A percentile compares a stretch with the other conserved stretches of the same genome.
These are phyloP conservation scores for Tipula helvola DNA, from an alignment of 2,888 invertebrate genomes.

Conservation along the genomic window DNA sequence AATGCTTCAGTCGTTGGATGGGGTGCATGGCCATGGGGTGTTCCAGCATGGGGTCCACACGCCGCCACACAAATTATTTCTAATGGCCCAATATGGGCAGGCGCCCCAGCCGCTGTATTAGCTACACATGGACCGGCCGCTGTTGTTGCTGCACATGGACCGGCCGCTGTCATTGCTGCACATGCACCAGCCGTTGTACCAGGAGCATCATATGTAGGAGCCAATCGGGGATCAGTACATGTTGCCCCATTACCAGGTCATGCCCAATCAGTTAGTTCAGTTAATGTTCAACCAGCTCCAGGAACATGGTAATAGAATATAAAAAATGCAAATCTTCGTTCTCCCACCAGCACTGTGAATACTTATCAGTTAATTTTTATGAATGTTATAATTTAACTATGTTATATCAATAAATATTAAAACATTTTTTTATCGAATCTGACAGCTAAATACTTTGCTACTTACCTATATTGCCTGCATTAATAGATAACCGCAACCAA, in stretches of 20 bases:
- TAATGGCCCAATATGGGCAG: not conserved
- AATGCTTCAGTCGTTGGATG: not conserved
- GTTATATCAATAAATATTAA: not conserved
- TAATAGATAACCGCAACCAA: not conserved
- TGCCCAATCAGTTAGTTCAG: not conserved
- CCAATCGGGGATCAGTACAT: not conserved
- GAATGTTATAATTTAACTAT: not conserved
- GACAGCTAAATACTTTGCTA: not conserved
- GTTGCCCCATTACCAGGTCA: not conserved
- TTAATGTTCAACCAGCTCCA: not conserved
- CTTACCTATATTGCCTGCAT: not conserved
- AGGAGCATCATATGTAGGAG: not conserved
- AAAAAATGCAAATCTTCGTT: not conserved
- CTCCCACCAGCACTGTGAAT: not conserved
- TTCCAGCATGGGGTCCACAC: not conserved
- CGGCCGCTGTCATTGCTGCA: not conserved
- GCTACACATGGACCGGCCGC: not conserved
- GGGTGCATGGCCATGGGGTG: not conserved
- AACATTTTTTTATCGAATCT: not conserved
- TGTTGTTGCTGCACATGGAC: not conserved
- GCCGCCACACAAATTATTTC: not conserved
- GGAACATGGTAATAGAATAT: not conserved
- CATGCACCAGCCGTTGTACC: not conserved
- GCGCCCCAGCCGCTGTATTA: not conserved
- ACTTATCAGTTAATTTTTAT: not conserved